phyloP scores from a whole-genome alignment of 2,888 invertebrate species.

The Serripes groenlandicus region DNA sequence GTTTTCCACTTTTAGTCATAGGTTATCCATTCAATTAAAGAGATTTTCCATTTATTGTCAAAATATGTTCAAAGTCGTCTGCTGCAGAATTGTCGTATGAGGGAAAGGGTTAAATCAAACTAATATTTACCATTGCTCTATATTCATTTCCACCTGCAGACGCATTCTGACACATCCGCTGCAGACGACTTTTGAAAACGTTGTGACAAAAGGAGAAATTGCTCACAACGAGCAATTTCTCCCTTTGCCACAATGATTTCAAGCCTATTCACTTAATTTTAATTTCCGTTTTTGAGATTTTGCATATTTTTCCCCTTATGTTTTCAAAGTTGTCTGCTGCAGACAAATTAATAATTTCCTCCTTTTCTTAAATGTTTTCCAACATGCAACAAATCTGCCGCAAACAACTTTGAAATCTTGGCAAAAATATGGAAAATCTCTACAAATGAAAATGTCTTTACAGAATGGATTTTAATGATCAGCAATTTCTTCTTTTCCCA shows the following conservation, averaged over 20 bases:
- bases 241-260: background rate
- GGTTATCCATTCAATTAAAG: no score
- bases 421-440: background rate
- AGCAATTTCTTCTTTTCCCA: slow-evolving; percentile 7
- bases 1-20: no score
- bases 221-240: background rate
- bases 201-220: background rate
- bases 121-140: no score
- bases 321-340: background rate
- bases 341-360: background rate
- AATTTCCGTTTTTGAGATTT: background rate
- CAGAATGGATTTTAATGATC: no score
- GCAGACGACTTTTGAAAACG: background rate
- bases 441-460: background rate
- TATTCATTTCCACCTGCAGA: no score
- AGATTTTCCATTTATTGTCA: no score
- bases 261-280: background rate
- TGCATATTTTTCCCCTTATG: background rate
- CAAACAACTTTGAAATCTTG: background rate
- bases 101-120: no score
- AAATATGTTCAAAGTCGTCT: no score
- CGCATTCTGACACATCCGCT: no score
- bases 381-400: background rate
- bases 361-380: background rate
- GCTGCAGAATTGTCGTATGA: no score